Evolutionary conservation across 2,113 vertebrate genomes (phyloP).

Genomic region (Hiodon alosoides): DNA sequence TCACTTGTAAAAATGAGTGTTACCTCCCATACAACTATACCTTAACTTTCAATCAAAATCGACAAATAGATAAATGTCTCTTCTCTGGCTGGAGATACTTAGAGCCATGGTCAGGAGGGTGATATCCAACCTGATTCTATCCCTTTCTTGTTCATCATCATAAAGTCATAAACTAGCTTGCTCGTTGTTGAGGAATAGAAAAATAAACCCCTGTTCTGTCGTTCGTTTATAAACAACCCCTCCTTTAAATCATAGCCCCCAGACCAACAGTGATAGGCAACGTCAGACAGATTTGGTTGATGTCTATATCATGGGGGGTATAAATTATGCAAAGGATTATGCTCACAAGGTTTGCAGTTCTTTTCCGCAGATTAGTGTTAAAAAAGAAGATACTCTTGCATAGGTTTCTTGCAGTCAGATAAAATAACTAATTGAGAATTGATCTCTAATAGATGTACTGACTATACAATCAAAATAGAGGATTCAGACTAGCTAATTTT

Average conservation of each 20-base stretch:
- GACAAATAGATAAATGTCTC: conserved; percentile 3
- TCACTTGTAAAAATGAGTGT: neutral
- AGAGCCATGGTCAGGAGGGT: neutral
- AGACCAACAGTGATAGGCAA: conserved; percentile 34
- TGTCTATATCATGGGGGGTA: conserved; percentile 33
- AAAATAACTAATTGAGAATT: conserved; percentile 35
- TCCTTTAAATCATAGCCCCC: conserved; percentile 1
- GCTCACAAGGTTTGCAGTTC: conserved; percentile 26
- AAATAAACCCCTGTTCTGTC: conserved; percentile 19
- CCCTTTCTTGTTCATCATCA: conserved; percentile 12
- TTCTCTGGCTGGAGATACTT: neutral
- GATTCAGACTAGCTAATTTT: conserved; percentile 53
- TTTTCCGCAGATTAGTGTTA: conserved; percentile 39
- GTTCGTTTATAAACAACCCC: conserved; percentile 11
- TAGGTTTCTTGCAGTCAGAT: conserved; percentile 45
- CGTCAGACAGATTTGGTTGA: conserved; percentile 34
- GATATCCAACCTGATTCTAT: neutral
- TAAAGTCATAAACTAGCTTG: conserved; percentile 18
- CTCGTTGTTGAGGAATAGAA: conserved; percentile 15
- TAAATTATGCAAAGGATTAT: conserved; percentile 65
- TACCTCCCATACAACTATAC: neutral
- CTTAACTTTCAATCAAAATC: neutral
- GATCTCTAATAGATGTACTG: conserved; percentile 45
- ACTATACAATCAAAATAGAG: conserved; percentile 51
- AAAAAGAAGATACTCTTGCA: conserved; percentile 44